phyloP scores from a whole-genome alignment of 1,140 invertebrate genomes.

The Calephelis virginiensis region DNA sequence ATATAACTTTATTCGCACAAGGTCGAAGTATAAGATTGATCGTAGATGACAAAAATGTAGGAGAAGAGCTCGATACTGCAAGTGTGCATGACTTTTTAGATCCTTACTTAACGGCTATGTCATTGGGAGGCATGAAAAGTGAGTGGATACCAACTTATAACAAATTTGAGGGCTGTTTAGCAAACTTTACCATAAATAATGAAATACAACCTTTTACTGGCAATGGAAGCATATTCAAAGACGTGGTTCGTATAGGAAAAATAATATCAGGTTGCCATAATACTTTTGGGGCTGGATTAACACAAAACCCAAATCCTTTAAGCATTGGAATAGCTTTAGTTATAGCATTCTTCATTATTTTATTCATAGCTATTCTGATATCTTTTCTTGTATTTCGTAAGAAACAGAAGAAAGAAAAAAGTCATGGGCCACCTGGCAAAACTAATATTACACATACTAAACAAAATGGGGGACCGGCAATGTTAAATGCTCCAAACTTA shows the following conservation, averaged over 20 bases:
- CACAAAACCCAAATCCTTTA: slow-evolving; percentile 89
- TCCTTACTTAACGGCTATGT: slow-evolving; percentile 89
- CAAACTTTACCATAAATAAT: slow-evolving; percentile 93
- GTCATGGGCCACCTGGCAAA: slow-evolving; percentile 78
- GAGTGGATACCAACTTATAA: slow-evolving; percentile 79
- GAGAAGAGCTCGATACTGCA: slow-evolving; percentile 90
- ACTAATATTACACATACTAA: slow-evolving; percentile 81
- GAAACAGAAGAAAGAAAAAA: slow-evolving; percentile 91
- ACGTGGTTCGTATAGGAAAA: slow-evolving; percentile 84
- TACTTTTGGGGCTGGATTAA: slow-evolving; percentile 85
- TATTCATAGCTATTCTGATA: slow-evolving; percentile 91
- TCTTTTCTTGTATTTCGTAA: slow-evolving; percentile 94
- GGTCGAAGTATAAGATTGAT: slow-evolving; percentile 85
- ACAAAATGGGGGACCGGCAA: slow-evolving; percentile 81
- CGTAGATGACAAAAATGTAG: slow-evolving; percentile 84
- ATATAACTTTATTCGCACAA: slow-evolving; percentile 85
- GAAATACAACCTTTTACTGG: slow-evolving; percentile 94
- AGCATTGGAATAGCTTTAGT: slow-evolving; percentile 95
- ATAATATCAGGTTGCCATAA: slow-evolving; percentile 84
- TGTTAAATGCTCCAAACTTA: slow-evolving; percentile 78
- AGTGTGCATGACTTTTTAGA: slow-evolving; percentile 95
- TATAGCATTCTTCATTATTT: slow-evolving; percentile 95
- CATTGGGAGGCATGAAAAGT: slow-evolving; percentile 85
- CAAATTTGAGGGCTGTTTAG: slow-evolving; percentile 92
- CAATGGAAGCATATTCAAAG: slow-evolving; percentile 87